Conservation (phyloP, 2,888 invertebrate species). For the Lottia scabra region DNA sequence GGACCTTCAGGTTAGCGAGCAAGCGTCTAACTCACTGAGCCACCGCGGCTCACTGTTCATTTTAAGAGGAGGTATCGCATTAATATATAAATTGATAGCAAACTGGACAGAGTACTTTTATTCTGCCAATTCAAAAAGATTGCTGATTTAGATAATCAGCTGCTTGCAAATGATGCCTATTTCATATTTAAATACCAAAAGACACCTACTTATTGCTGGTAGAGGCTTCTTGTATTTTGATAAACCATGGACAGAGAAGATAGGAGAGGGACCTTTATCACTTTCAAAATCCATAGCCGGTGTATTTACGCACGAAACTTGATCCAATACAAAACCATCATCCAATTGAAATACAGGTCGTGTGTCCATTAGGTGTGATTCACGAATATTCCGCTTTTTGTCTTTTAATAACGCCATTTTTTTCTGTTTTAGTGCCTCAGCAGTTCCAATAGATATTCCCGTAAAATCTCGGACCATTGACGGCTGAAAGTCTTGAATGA, state of each 20-base stretch:
- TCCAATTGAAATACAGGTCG: slow-evolving; percentile 54
- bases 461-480: slow-evolving; percentile 37
- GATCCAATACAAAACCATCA: slow-evolving; percentile 26
- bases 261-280: slow-evolving; percentile 42
- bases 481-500: slow-evolving; percentile 46
- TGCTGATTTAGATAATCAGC: no score
- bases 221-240: slow-evolving; percentile 45
- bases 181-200: no score
- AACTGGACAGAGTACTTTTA: no score
- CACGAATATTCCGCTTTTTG: slow-evolving; percentile 33
- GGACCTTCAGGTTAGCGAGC: no score
- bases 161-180: no score
- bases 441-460: slow-evolving; percentile 41
- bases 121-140: no score
- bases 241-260: slow-evolving; percentile 37
- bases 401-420: slow-evolving; percentile 48
- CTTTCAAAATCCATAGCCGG: slow-evolving; percentile 29
- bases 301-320: neutral
- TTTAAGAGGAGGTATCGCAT: no score
- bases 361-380: slow-evolving; percentile 42
- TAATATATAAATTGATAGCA: no score
- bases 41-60: no score
- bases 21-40: no score
- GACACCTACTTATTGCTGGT: slow-evolving; percentile 37
- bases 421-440: slow-evolving; percentile 53